A percentile compares a stretch with the other conserved stretches of the same genome.
phyloP scores from a whole-genome alignment of 2,888 invertebrate species.

The Athalia circularis region DNA sequence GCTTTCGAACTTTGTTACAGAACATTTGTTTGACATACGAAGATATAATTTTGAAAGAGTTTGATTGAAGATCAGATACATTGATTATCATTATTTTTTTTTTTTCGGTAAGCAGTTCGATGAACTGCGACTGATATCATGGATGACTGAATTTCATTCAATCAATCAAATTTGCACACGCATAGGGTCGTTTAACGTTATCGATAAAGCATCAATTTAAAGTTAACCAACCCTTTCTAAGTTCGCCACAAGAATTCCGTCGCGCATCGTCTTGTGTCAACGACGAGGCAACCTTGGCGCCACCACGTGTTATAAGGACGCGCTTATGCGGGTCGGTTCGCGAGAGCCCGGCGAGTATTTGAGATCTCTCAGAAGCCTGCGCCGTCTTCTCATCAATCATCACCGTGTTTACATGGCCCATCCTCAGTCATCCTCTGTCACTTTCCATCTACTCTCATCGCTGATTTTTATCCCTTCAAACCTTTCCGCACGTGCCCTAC shows the following conservation, averaged over 20 bases:
- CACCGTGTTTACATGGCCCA: slow-evolving; percentile 36
- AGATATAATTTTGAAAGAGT: too few relatives aligned
- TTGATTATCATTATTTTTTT: too few relatives aligned
- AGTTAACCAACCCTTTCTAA: slow-evolving; percentile 39
- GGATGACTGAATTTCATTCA: slow-evolving; percentile 32
- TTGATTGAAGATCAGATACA: too few relatives aligned
- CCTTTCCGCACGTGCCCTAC: background rate
- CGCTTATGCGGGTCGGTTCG: slow-evolving; percentile 30
- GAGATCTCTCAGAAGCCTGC: slow-evolving; percentile 32
- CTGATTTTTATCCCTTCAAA: background rate
- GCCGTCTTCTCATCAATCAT: slow-evolving; percentile 35
- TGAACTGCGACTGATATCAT: background rate
- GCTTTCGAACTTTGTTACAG: too few relatives aligned
- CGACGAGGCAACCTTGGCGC: slow-evolving; percentile 36
- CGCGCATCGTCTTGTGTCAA: slow-evolving; percentile 29
- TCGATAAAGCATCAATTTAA: slow-evolving; percentile 44
- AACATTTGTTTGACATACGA: too few relatives aligned
- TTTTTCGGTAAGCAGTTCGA: background rate
- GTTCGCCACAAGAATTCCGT: slow-evolving; percentile 31
- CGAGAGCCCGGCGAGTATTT: slow-evolving; percentile 13
- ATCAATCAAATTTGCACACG: slow-evolving; percentile 37
- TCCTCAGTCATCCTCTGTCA: slow-evolving; percentile 22
- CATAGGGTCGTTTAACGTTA: slow-evolving; percentile 33
- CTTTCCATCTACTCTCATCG: slow-evolving; percentile 27
- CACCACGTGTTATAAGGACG: slow-evolving; percentile 32